phyloP scores from a whole-genome alignment of 1,140 invertebrate genomes.

The Caenorhabditis inopinata region DNA sequence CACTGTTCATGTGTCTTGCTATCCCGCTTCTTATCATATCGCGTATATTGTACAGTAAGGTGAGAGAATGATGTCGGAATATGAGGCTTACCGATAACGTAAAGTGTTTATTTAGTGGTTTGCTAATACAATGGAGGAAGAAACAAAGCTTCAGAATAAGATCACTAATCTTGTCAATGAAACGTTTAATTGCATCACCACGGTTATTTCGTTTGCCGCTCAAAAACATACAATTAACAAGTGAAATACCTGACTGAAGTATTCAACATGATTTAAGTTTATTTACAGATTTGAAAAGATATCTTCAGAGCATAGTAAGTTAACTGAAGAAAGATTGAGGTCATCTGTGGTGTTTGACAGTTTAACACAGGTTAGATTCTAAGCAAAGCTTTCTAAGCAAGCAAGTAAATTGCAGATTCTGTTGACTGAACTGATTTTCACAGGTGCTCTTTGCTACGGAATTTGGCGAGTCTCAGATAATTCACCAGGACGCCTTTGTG shows the following conservation, averaged over 20 bases:
- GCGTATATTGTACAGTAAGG: constrained; percentile 63
- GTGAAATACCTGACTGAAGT: constrained; percentile 36
- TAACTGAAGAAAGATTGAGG: constrained; percentile 59
- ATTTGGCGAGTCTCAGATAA: constrained; percentile 56
- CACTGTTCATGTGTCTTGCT: constrained; percentile 58
- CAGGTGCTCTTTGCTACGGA: constrained; percentile 61
- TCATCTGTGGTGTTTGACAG: constrained; percentile 64
- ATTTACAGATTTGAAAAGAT: constrained; percentile 59
- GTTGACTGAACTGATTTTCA: constrained; percentile 63
- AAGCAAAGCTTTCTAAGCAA: neutral
- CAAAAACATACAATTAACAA: constrained; percentile 61
- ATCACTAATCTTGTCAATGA: constrained; percentile 63
- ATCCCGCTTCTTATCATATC: constrained; percentile 58
- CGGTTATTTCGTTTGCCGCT: constrained; percentile 62
- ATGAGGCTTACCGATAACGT: neutral
- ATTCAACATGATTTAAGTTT: neutral
- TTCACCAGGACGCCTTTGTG: constrained; percentile 59
- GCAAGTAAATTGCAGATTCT: constrained; percentile 43
- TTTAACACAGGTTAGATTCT: constrained; percentile 54
- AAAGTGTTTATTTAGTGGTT: constrained; percentile 59
- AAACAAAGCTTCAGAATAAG: constrained; percentile 56
- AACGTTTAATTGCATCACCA: constrained; percentile 63
- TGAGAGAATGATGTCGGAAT: constrained; percentile 33
- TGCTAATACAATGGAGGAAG: constrained; percentile 61
- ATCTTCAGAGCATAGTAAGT: constrained; percentile 53